phyloP scores from a whole-genome alignment of 2,797 vertebrate genomes.

The Selene dorsalis region DNA sequence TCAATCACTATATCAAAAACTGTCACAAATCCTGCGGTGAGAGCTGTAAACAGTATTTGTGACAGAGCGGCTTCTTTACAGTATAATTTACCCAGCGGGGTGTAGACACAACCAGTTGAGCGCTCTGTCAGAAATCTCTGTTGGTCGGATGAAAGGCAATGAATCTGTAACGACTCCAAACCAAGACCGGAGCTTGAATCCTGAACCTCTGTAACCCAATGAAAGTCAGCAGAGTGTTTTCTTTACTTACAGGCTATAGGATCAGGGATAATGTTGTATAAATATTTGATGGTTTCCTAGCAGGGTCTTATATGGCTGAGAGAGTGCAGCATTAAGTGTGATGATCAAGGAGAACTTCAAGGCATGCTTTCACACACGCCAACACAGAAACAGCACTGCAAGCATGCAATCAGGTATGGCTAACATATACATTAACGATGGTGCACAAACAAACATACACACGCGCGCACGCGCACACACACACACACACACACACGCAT shows the following conservation, averaged over 20 bases:
- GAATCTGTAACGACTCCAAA: constrained; percentile 53
- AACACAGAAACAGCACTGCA: constrained; percentile 30
- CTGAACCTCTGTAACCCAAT: constrained; percentile 57
- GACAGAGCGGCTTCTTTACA: constrained; percentile 32
- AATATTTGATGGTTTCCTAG: constrained; percentile 84
- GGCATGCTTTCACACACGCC: constrained; percentile 45
- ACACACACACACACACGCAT: background rate
- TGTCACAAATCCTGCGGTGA: constrained; percentile 55
- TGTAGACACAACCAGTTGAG: constrained; percentile 40
- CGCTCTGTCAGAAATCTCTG: constrained; percentile 39
- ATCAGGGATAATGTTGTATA: constrained; percentile 80
- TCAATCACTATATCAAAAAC: constrained; percentile 66
- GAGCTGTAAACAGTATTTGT: constrained; percentile 51
- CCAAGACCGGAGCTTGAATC: constrained; percentile 37
- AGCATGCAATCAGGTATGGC: constrained; percentile 29
- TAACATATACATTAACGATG: constrained; percentile 4
- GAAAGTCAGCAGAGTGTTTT: constrained; percentile 69
- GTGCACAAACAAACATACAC: background rate
- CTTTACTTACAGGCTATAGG: constrained; percentile 75
- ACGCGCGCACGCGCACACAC: constrained; percentile 5
- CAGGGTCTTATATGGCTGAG: constrained; percentile 71
- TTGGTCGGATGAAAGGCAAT: constrained; percentile 41
- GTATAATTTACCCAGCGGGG: constrained; percentile 37
- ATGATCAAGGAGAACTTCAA: constrained; percentile 75
- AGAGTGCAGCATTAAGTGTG: constrained; percentile 76